Conservation (phyloP, 2,797 vertebrate genomes). For the Lutjanus campechanus region DNA sequence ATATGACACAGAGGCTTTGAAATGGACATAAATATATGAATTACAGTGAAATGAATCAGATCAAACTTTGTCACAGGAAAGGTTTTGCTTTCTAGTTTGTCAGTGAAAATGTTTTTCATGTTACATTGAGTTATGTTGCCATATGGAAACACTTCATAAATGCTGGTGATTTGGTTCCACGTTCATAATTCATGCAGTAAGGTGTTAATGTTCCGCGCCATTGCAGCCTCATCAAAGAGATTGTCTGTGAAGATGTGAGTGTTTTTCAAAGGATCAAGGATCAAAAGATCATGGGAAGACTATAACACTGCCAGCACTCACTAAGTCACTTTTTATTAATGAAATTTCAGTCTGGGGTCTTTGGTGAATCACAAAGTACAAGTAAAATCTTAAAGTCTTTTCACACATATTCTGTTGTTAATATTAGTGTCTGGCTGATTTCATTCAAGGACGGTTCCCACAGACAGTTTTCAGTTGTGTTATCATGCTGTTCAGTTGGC, state of each 20-base stretch:
- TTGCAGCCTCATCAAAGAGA: slow-evolving; percentile 26
- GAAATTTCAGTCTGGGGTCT: slow-evolving; percentile 32
- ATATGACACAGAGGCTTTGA: background rate
- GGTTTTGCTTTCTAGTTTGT: background rate
- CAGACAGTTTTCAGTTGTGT: background rate
- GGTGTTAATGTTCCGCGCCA: slow-evolving; percentile 40
- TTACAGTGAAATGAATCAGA: background rate
- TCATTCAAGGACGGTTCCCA: background rate
- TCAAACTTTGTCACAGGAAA: background rate
- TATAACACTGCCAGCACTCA: background rate
- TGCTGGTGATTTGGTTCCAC: slow-evolving; percentile 7
- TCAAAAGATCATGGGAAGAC: slow-evolving; percentile 48
- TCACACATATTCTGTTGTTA: background rate
- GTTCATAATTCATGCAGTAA: slow-evolving; percentile 43
- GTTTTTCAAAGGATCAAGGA: slow-evolving; percentile 31
- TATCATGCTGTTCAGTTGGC: background rate
- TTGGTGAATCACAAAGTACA: slow-evolving; percentile 5
- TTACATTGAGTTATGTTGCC: slow-evolving; percentile 13
- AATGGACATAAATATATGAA: background rate
- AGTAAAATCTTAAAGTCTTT: slow-evolving; percentile 6
- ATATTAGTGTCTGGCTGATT: slow-evolving; percentile 4
- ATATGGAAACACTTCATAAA: slow-evolving; percentile 39
- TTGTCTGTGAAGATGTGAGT: slow-evolving; percentile 6
- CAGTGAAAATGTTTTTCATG: background rate
- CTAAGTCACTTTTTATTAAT: slow-evolving; percentile 18